Conservation (phyloP, 2,113 vertebrate genomes). For the Felis catus region F.catus_Fca126_mat1.0 CM031415.1:63465001-63465500, state of each 20-base stretch:
- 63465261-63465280: slow-evolving; percentile 18
- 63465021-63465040: background rate
- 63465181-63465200: slow-evolving; percentile 60
- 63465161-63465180: slow-evolving; percentile 67
- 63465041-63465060: slow-evolving; percentile 7
- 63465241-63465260: slow-evolving; percentile 68
- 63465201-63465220: slow-evolving; percentile 54
- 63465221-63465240: slow-evolving; percentile 37
- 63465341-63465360: slow-evolving; percentile 42
- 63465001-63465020: background rate
- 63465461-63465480: slow-evolving; percentile 22
- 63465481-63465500: background rate
- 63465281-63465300: background rate
- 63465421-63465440: background rate
- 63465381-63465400: slow-evolving; percentile 50
- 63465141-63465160: slow-evolving; percentile 30
- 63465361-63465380: slow-evolving; percentile 14
- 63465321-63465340: background rate
- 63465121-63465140: slow-evolving; percentile 40
- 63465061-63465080: background rate
- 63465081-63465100: background rate
- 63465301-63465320: slow-evolving; percentile 56
- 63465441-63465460: slow-evolving; percentile 25
- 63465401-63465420: slow-evolving; percentile 38
- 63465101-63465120: slow-evolving; percentile 2